These are phyloP conservation scores for Rhinella marina DNA, from an alignment of 2,797 vertebrate genomes.

Conservation along the genomic window DNA sequence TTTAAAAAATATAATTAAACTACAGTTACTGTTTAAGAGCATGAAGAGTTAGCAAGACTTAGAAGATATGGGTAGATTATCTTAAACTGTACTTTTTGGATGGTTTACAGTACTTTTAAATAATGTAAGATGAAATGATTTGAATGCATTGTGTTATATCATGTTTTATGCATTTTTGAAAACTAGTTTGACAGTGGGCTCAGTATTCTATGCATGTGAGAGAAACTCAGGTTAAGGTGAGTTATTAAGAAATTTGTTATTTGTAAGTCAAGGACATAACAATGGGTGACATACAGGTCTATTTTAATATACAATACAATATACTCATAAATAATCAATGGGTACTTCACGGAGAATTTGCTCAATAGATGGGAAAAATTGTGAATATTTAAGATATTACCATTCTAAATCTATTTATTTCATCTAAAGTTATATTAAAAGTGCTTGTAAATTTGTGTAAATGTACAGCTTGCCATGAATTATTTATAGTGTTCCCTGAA, in stretches of 20 bases:
- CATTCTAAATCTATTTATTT: constrained; percentile 33
- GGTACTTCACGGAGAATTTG: not conserved
- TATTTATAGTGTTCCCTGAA: constrained; percentile 15
- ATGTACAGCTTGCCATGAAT: constrained; percentile 13
- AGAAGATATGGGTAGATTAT: not conserved
- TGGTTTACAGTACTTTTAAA: not conserved
- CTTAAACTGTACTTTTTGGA: not conserved
- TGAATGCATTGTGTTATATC: not conserved
- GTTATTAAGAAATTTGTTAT: constrained; percentile 50
- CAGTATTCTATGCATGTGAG: not conserved
- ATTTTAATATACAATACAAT: constrained; percentile 39
- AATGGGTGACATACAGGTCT: not conserved
- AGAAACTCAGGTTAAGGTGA: constrained; percentile 21
- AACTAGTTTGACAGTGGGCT: not conserved
- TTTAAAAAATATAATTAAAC: too few species aligned
- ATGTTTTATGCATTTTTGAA: not conserved
- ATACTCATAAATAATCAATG: constrained; percentile 41
- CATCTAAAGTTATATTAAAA: constrained; percentile 14
- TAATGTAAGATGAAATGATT: not conserved
- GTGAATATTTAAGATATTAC: constrained; percentile 29
- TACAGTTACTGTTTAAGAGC: not conserved
- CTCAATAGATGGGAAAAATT: not conserved
- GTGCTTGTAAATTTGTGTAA: not conserved
- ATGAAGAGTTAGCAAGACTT: not conserved
- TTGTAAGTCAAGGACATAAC: constrained; percentile 20